Evolutionary conservation across 1,140 invertebrate genomes (phyloP), one percentile per base, ranked within the genome.

Genomic region (Colletes latitarsis): DNA sequence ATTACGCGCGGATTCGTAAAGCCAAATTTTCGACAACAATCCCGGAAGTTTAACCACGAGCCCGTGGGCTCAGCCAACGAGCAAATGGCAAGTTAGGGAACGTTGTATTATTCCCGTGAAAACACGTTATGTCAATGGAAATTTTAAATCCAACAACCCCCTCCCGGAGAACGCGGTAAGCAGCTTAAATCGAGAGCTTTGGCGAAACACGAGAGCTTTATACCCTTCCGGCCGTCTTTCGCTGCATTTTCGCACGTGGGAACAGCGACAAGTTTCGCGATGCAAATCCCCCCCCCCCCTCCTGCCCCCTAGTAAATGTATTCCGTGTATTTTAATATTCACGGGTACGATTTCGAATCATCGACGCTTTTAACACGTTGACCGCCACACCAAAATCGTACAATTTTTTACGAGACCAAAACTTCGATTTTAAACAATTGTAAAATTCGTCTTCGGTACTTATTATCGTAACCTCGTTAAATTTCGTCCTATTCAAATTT

Each of bases 161-260:
- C 30, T 30, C 30, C 19, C 43, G 15, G 19, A 60, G 41, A 62
- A 63, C 15, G 70, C 55, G 55, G 49, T 86, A 85, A 86, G 85
- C 85, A 66, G 84, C 85, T 86, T 82, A 83, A 85, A 85, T 14
- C 80, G 69, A 76, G 81, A 80, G 72, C 75, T 86, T 67, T 75
- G 21, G 68, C 71, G 64, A 80, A 86, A 83, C 83, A 83, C 68
- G 66, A 62, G 72, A 77, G 68, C 76, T 83, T 82, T 83, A 74
- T 67, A 69, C 63, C 53, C 21, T 17, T 21, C 30, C 49, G n/a
- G 60, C 46, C 75, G 58, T 71, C 82, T 85, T 85, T 63, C 57
- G 17, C 14, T 46, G 72, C 49, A 68, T 85, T 85, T 85, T 85
- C 84, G 73, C 82, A 76, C 82, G 58, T 10, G 17, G 49, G 43